Base-by-base conservation (phyloP, 30 jellyfish, hydroid and myxozoan genomes). In the Turritopsis dohrnii region DNA sequence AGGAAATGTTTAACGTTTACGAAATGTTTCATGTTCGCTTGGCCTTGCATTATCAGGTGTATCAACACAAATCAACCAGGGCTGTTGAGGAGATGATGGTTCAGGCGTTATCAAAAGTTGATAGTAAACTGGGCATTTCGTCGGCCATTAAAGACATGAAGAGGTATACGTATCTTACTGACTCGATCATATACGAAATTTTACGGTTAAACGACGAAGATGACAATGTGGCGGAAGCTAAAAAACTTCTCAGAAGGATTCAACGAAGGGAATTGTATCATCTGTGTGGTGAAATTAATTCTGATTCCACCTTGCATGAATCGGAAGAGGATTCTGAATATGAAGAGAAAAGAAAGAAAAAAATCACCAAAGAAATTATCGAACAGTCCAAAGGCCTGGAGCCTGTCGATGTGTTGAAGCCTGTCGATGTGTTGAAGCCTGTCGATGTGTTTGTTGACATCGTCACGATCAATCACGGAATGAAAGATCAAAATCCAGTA, bases 401-500 rank as follows among this genome's bases (percentile, higher is more conserved):
- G 7, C 8, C 76, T 21, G 90, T 74, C 21, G 96, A n/a, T n/a
- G 85, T 54, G 27, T 90, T 89, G 28, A 0, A 23, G 4, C n/a
- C 80, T 19, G 90, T 75, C 20, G 96, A n/a, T n/a, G 85, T 54
- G 21, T 90, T 18, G 30, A 74, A 29, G 90, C 81, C 28, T 52
- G 29, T 76, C 8, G 85, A 90, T 74, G 89, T 80, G 9, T 84
- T 75, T 75, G 60, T 75, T 22, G 3, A 75, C 41, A 75, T 75
- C 83, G 84, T 92, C 54, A 73, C 83, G 41, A 85, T 93, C 60
- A 87, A 85, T 77, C 88, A 88, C 74, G 98, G 98, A 4, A 88
- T 84, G 98, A 76, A 85, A 80, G 96, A 93, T 81, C 83, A 79
- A 52, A 93, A 93, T 30, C 98, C 98, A 17, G 83, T 93, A 26